phyloP scores from a whole-genome alignment of 2,113 vertebrate genomes.

The Bungarus multicinctus region DNA sequence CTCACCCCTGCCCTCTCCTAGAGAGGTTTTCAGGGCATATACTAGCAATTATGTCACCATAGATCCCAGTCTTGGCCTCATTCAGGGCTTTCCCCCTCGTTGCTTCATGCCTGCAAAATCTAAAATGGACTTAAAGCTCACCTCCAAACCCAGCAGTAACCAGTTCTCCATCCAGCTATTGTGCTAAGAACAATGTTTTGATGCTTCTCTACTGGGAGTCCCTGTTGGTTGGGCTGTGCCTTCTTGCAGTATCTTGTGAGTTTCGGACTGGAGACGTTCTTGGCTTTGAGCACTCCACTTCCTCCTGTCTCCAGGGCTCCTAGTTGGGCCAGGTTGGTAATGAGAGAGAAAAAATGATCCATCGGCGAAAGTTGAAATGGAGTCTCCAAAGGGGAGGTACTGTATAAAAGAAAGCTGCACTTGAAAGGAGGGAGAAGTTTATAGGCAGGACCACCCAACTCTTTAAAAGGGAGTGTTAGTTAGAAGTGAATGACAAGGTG shows the following conservation, averaged over 20 bases:
- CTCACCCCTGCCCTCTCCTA: slow-evolving; percentile 60
- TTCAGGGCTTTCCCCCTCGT: neutral
- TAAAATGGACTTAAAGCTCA: slow-evolving; percentile 43
- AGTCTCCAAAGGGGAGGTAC: slow-evolving; percentile 36
- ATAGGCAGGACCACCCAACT: neutral
- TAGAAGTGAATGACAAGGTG: neutral
- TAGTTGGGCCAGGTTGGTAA: slow-evolving; percentile 7
- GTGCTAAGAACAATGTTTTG: neutral
- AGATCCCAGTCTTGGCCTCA: slow-evolving; percentile 12
- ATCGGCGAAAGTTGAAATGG: slow-evolving; percentile 31
- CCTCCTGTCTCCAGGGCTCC: neutral
- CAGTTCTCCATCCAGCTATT: neutral
- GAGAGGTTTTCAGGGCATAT: slow-evolving; percentile 62
- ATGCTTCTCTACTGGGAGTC: neutral
- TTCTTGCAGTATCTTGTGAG: slow-evolving; percentile 42
- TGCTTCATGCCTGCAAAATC: slow-evolving; percentile 48
- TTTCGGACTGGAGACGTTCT: neutral
- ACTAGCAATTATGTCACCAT: slow-evolving; percentile 58
- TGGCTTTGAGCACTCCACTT: neutral
- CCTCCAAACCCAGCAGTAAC: slow-evolving; percentile 48
- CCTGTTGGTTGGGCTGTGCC: neutral
- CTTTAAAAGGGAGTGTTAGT: neutral
- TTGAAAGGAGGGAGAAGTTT: neutral
- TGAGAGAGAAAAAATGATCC: slow-evolving; percentile 3
- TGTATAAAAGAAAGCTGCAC: slow-evolving; percentile 5